A percentile compares a stretch with the other conserved stretches of the same genome.
Evolutionary conservation across 2,797 vertebrate species (phyloP).

Genomic region (Lemur catta): DNA sequence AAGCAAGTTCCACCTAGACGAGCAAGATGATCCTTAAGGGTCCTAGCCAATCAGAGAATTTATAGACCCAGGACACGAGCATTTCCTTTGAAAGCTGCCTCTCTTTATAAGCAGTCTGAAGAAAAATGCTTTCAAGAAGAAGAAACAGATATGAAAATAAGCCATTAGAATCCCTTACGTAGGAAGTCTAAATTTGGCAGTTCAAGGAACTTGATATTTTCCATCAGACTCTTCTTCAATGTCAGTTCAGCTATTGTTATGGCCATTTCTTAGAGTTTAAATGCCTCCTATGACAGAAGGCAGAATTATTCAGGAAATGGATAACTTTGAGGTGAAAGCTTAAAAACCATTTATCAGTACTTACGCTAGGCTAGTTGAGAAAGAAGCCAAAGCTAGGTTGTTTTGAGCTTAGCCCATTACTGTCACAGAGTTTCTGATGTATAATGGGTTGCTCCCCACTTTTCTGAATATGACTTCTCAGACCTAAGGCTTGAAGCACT

Average conservation of each 20-base stretch:
- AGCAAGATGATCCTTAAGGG: background rate
- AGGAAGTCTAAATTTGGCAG: background rate
- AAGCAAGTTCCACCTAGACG: background rate
- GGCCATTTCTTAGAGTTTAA: background rate
- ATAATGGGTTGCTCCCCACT: background rate
- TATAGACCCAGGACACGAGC: background rate
- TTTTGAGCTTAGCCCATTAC: background rate
- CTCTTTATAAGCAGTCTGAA: conserved; percentile 13
- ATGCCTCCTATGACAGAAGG: background rate
- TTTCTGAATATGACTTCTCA: conserved; percentile 36
- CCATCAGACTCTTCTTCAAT: background rate
- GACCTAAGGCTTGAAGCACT: background rate
- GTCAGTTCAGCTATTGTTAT: background rate
- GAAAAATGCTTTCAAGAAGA: background rate
- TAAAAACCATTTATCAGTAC: background rate
- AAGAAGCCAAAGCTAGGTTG: background rate
- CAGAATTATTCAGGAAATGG: background rate
- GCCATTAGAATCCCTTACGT: background rate
- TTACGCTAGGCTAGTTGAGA: background rate
- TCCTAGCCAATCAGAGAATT: background rate
- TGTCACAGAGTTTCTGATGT: background rate
- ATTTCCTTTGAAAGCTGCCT: background rate
- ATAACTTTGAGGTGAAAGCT: background rate
- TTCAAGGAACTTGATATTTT: background rate
- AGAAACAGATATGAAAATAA: background rate